Evolutionary conservation across 1,140 invertebrate genomes (phyloP), one percentile per base, ranked within the genome.

Genomic region (Aleiodes sp.): DNA sequence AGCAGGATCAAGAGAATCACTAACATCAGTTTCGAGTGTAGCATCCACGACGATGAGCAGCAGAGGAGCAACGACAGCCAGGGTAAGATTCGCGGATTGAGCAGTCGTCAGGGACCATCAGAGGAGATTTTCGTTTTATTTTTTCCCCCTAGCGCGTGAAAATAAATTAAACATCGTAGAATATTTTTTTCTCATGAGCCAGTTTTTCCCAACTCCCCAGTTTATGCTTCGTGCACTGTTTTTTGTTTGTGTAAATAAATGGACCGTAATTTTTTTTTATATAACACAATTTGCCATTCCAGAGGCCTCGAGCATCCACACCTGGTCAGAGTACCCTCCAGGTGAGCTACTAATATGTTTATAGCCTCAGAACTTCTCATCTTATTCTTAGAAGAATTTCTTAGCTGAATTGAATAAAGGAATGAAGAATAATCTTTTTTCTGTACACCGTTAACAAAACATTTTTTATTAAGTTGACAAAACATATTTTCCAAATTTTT

Each of bases 1-100:
- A 75, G 89, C 91, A 63, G 92, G 94, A 70, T 98, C 96, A 0
- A 90, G 93, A 68, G 96, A 96, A 78, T 95, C 96, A 63, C 88
- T 97, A 66, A 91, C 91, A 4, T 95, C 94, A 0, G 88, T 91
- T 46, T 90, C 90, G 62, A 94, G 93, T 76, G 90, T 93, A 71
- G 90, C 91, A 57, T 89, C 90, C 63, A 89, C 87, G 1, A 86
- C 89, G 0, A 87, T 87, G 43, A 87, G 88, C 61, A 84, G 78
- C 56, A 76, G 77, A 41, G 74, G 76, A 57, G 60, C 75, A 31
- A 76, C 81, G 35, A 87, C 89, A 68, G 82, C 89, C 77, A 90
- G 92, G 91, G 91, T 92, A 91, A 90, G 90, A 88, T 90, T 89
- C 84, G 70, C 72, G 31, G 81, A 86, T 60, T 84, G 69, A 83